Percentiles rank a stretch among this genome's conserved stretches.
Evolutionary conservation across 2,113 vertebrate species (phyloP).

Genomic region (Sisor rabdophorus): DNA sequence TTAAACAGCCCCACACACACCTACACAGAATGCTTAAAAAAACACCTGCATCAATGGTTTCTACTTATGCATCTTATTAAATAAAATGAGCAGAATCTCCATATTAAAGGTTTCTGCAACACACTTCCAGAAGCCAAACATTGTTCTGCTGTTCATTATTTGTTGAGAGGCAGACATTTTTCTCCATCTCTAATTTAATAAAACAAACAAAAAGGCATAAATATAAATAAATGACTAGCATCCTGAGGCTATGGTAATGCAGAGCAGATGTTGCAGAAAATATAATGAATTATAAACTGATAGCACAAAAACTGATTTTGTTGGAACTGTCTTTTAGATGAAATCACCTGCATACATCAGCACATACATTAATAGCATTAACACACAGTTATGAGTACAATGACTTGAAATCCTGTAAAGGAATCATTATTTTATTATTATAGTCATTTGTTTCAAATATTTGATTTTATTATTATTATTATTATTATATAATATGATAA

Average conservation of each 20-base stretch:
- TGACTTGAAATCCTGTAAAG: constrained; percentile 8
- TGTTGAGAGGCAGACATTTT: constrained; percentile 39
- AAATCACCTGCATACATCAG: neutral
- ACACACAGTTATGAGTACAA: neutral
- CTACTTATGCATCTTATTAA: constrained; percentile 25
- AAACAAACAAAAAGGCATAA: constrained; percentile 41
- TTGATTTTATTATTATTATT: neutral
- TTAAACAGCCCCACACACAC: constrained; percentile 9
- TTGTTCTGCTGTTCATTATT: constrained; percentile 57
- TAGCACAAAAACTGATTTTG: constrained; percentile 46
- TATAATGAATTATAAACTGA: constrained; percentile 46
- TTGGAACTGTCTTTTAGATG: constrained; percentile 23
- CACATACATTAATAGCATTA: constrained; percentile 21
- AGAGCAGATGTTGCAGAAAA: constrained; percentile 57
- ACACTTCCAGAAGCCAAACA: constrained; percentile 49
- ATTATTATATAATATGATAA: neutral
- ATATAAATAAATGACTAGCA: constrained; percentile 46
- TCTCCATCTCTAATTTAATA: constrained; percentile 29
- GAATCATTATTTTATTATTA: neutral
- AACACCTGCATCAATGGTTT: constrained; percentile 50
- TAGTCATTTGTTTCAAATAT: neutral
- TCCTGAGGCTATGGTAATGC: constrained; percentile 57
- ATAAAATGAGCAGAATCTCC: constrained; percentile 53
- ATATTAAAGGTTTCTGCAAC: constrained; percentile 55
- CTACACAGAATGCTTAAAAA: constrained; percentile 36